phyloP scores from a whole-genome alignment of 2,113 vertebrate species.

The Paracanthobrama guichenoti region DNA sequence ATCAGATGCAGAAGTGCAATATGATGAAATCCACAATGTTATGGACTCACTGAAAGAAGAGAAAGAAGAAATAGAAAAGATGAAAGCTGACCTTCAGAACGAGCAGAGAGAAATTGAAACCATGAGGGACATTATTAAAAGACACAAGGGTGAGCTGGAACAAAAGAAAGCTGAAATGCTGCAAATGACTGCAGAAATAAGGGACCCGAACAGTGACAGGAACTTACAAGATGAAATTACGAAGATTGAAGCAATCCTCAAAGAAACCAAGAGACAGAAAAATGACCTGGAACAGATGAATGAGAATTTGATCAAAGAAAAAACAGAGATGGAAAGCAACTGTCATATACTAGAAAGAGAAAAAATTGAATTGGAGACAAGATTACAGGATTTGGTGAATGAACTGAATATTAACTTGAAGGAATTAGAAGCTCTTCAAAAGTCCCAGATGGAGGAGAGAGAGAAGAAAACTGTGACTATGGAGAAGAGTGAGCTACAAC shows the following conservation, averaged over 20 bases:
- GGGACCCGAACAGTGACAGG: not conserved
- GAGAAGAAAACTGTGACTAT: not conserved
- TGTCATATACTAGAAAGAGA: slow-evolving; percentile 38
- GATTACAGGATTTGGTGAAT: slow-evolving; percentile 6
- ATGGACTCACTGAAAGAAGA: not conserved
- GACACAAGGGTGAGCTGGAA: not conserved
- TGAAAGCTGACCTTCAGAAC: slow-evolving; percentile 20
- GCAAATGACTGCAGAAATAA: not conserved
- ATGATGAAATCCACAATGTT: not conserved
- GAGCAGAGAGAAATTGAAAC: slow-evolving; percentile 12
- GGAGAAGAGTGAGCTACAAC: not conserved
- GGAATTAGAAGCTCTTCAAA: slow-evolving; percentile 11
- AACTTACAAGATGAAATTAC: slow-evolving; percentile 10
- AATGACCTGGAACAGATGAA: slow-evolving; percentile 19
- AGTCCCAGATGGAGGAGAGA: not conserved
- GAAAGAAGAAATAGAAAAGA: slow-evolving; percentile 22
- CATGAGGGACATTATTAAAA: not conserved
- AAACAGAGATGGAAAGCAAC: slow-evolving; percentile 41
- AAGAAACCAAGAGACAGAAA: slow-evolving; percentile 25
- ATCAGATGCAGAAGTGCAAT: slow-evolving; percentile 9
- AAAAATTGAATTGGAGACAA: not conserved
- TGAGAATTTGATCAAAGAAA: slow-evolving; percentile 40
- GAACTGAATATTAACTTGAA: not conserved
- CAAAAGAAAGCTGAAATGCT: slow-evolving; percentile 8
- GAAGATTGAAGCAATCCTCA: slow-evolving; percentile 25